A percentile compares a stretch with the other conserved stretches of the same genome.
phyloP scores from a whole-genome alignment of 2,888 invertebrate genomes.

The Allolobophora icterica region DNA sequence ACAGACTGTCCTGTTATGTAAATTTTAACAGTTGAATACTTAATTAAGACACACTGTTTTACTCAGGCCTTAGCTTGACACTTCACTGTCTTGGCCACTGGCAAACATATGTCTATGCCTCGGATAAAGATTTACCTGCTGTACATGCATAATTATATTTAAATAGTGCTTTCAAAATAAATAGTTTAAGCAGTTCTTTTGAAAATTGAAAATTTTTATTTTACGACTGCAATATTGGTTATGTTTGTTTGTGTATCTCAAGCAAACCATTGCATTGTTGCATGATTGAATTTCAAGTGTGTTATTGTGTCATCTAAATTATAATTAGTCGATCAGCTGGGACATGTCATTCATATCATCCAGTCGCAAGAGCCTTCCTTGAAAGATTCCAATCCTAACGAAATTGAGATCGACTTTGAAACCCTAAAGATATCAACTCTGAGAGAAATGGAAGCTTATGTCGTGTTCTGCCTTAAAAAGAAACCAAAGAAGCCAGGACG shows the following conservation, averaged over 20 bases:
- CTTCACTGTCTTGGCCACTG: background rate
- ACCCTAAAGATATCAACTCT: slow-evolving; percentile 96
- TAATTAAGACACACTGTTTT: too few relatives aligned
- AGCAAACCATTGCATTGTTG: background rate
- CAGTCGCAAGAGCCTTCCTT: slow-evolving; percentile 93
- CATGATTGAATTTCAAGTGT: background rate
- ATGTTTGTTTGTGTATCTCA: background rate
- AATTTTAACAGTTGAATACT: too few relatives aligned
- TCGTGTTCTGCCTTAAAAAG: slow-evolving; percentile 92
- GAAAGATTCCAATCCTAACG: slow-evolving; percentile 95
- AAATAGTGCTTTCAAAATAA: background rate
- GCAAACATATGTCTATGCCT: background rate
- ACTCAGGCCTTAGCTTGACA: too few relatives aligned
- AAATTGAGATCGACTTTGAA: slow-evolving; percentile 99
- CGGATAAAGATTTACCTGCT: background rate
- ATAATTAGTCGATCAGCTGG: slow-evolving; percentile 88
- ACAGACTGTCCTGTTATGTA: too few relatives aligned
- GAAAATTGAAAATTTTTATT: background rate
- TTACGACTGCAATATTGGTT: background rate
- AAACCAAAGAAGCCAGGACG: slow-evolving; percentile 23
- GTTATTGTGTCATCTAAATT: background rate
- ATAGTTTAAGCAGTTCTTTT: background rate
- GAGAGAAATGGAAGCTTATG: slow-evolving; percentile 95
- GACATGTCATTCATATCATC: slow-evolving; percentile 97
- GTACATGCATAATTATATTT: background rate